Evolutionary conservation across 2,888 invertebrate genomes (phyloP).

Genomic region (Alentia gelatinosa): DNA sequence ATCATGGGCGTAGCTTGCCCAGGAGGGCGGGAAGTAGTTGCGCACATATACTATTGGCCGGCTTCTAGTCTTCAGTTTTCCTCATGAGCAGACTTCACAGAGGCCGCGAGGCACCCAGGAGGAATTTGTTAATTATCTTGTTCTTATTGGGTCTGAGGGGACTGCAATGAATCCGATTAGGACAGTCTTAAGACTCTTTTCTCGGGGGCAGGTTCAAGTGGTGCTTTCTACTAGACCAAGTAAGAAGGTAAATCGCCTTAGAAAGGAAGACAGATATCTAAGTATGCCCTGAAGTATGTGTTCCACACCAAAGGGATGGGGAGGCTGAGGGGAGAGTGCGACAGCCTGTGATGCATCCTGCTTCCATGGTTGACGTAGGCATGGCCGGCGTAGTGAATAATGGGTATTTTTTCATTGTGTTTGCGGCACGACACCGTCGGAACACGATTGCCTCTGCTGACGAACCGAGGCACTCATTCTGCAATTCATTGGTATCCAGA

Average conservation of each 20-base stretch:
- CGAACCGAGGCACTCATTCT: background rate
- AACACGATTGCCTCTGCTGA: background rate
- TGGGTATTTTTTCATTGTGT: background rate
- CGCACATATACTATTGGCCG: background rate
- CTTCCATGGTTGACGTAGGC: background rate
- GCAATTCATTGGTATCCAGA: background rate
- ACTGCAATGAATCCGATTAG: background rate
- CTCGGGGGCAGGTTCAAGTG: background rate
- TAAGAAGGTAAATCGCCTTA: background rate
- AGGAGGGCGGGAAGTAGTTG: background rate
- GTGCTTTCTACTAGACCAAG: background rate
- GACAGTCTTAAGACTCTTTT: background rate
- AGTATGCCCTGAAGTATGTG: background rate
- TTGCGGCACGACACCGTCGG: background rate
- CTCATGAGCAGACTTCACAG: background rate
- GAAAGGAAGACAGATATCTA: background rate
- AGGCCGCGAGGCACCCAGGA: background rate
- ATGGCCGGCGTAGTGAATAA: background rate
- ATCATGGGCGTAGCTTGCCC: background rate
- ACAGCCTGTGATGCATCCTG: background rate
- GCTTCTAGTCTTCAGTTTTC: background rate
- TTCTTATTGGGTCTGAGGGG: conserved; percentile 12
- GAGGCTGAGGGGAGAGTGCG: background rate
- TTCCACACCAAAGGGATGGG: background rate
- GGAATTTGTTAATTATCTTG: conserved; percentile 23